Evolutionary conservation across 92 coral and sea anemone species (phyloP).

Genomic region (Porites lobata): DNA sequence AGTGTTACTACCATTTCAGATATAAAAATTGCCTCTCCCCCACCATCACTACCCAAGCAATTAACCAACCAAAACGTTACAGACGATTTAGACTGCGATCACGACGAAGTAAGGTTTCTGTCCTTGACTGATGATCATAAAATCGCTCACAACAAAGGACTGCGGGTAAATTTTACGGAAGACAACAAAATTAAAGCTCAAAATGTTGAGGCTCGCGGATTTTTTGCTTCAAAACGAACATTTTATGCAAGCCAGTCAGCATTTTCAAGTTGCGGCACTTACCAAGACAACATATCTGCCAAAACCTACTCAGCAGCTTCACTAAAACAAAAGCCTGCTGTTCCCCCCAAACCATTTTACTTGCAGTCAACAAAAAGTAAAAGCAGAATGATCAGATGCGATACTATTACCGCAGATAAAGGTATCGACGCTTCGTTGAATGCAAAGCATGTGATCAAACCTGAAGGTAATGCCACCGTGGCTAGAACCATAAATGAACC

Average conservation of each 20-base stretch:
- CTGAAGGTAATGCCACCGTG: background rate
- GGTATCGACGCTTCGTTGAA: background rate
- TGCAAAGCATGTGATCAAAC: background rate
- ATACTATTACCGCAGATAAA: background rate
- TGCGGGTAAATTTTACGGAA: constrained; percentile 4
- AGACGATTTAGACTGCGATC: background rate
- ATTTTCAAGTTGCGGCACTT: too few relatives aligned
- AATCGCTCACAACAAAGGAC: constrained; percentile 12
- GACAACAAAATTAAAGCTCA: constrained; percentile 29
- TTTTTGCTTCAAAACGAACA: background rate
- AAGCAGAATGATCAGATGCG: background rate
- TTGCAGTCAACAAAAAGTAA: background rate
- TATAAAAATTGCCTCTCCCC: constrained; percentile 59
- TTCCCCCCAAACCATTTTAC: constrained; percentile 36
- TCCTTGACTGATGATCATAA: constrained; percentile 42
- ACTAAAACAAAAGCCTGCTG: constrained; percentile 16
- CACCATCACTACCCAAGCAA: constrained; percentile 50
- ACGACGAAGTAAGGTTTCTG: constrained; percentile 19
- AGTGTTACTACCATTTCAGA: constrained; percentile 17
- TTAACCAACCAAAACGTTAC: background rate
- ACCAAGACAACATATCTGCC: background rate
- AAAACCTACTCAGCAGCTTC: background rate
- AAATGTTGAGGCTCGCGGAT: background rate
- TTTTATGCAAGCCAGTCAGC: background rate
- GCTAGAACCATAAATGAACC: background rate